These are phyloP conservation scores for Lutjanus erythropterus DNA, from an alignment of 2,113 vertebrate genomes.

Conservation along the genomic window DNA sequence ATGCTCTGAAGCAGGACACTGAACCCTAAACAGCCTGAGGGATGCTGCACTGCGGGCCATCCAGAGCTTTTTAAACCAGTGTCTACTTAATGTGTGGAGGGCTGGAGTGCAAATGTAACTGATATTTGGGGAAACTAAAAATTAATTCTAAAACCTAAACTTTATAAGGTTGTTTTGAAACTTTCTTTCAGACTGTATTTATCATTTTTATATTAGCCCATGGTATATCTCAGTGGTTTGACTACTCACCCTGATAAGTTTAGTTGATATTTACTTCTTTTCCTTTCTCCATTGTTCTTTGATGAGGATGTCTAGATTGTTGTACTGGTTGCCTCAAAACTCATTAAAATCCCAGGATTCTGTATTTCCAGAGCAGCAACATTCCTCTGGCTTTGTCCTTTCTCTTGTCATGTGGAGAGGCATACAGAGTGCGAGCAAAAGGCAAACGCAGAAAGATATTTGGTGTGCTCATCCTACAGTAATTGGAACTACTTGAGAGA, in stretches of 20 bases:
- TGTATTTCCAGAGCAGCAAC: background rate
- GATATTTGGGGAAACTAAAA: background rate
- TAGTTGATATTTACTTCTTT: background rate
- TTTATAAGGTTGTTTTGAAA: too few relatives aligned
- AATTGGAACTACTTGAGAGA: constrained; percentile 13
- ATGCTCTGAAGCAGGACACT: background rate
- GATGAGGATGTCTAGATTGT: background rate
- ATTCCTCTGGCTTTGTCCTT: background rate
- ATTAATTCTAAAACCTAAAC: background rate
- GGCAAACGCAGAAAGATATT: background rate
- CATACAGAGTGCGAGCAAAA: background rate
- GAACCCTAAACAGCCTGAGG: background rate
- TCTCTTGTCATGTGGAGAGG: background rate
- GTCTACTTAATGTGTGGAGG: background rate
- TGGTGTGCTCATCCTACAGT: constrained; percentile 4
- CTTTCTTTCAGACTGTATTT: too few relatives aligned
- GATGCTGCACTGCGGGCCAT: background rate
- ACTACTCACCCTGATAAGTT: background rate
- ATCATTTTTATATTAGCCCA: background rate
- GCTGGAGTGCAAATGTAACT: background rate
- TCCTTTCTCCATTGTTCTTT: background rate
- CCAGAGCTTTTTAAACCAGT: background rate
- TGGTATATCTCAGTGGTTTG: background rate
- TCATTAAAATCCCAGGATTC: constrained; percentile 14
- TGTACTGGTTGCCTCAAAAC: background rate